These are phyloP conservation scores for Burhinus oedicnemus DNA, from an alignment of 2,113 vertebrate genomes.

Conservation along the genomic window DNA sequence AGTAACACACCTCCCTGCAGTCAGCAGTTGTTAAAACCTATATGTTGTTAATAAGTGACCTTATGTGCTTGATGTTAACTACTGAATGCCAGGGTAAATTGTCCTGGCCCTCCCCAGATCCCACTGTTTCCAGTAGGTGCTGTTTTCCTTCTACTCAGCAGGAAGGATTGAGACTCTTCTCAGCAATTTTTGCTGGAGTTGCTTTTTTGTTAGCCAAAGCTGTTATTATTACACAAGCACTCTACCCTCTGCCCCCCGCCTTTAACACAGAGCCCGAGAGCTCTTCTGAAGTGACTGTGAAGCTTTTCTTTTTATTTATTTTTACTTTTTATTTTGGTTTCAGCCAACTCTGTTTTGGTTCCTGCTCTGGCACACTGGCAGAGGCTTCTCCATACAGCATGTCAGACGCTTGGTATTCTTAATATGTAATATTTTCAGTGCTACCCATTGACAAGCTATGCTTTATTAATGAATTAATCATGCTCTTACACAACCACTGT, in stretches of 20 bases:
- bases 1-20: slow-evolving; percentile 49
- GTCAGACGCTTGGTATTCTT: neutral
- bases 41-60: slow-evolving; percentile 14
- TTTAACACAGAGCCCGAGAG: neutral
- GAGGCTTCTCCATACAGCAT: neutral
- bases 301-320: neutral
- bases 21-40: slow-evolving; percentile 51
- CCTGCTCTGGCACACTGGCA: neutral
- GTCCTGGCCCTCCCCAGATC: neutral
- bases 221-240: neutral
- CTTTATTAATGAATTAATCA: slow-evolving; percentile 57
- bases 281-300: neutral
- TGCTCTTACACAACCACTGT: neutral
- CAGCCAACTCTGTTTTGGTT: neutral
- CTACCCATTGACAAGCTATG: neutral
- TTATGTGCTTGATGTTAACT: neutral
- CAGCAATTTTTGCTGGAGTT: slow-evolving; percentile 35
- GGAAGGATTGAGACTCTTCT: neutral
- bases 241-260: neutral
- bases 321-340: neutral
- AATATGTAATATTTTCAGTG: neutral
- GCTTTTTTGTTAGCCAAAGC: slow-evolving; percentile 13
- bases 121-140: slow-evolving; percentile 5
- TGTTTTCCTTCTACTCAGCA: slow-evolving; percentile 23
- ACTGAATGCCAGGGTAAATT: slow-evolving; percentile 3